Conservation (phyloP, 2,888 invertebrate genomes). For the Lasioglossum villosulum region DNA sequence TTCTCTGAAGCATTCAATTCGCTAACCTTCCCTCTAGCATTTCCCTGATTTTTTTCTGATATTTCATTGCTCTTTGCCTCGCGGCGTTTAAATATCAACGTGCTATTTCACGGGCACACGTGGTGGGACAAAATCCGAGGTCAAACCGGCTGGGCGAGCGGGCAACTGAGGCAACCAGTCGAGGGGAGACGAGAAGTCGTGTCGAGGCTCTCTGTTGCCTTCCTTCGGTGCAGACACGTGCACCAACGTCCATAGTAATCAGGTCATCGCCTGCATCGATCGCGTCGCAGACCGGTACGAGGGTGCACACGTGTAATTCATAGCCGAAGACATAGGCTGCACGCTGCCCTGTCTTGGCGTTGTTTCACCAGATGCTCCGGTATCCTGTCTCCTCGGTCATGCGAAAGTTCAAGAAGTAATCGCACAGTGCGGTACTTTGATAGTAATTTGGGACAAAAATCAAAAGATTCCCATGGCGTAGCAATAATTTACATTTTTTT, state of each 20-base stretch:
- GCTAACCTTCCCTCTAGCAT: no score
- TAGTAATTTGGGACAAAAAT: no score
- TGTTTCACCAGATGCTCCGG: neutral
- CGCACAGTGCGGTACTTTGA: no score
- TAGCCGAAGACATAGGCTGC: neutral
- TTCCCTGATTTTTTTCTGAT: no score
- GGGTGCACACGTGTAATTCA: conserved; percentile 55
- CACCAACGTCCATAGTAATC: conserved; percentile 67
- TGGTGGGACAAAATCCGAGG: conserved; percentile 65
- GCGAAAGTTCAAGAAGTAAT: neutral
- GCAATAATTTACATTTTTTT: no score
- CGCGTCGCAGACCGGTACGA: conserved; percentile 57
- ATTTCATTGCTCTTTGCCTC: no score
- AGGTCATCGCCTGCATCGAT: conserved; percentile 74
- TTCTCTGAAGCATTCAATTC: no score
- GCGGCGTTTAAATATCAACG: conserved; percentile 24
- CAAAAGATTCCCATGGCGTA: no score
- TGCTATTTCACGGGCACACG: conserved; percentile 61
- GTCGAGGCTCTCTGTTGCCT: conserved; percentile 53
- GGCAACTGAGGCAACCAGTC: conserved; percentile 25
- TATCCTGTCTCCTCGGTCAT: neutral
- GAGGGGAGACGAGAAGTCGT: conserved; percentile 39
- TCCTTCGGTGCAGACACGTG: conserved; percentile 72
- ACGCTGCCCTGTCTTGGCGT: neutral
- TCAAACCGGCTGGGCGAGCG: conserved; percentile 39